Conservation (phyloP, 2,797 vertebrate species). For the Epinephelus coioides region DNA sequence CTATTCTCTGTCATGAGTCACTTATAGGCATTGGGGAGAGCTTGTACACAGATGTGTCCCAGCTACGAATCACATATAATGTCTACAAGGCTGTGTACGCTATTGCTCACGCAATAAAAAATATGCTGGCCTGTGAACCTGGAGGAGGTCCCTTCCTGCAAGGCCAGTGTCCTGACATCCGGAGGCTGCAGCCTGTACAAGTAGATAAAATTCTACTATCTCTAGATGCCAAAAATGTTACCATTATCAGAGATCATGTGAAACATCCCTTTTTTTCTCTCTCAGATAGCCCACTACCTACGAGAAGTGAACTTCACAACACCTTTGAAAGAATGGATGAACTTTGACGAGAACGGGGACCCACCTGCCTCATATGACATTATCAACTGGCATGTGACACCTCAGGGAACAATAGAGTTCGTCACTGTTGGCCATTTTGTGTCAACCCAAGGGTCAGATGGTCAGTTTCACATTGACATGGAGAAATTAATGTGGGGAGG, state of each 20-base stretch:
- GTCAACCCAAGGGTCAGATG: constrained; percentile 47
- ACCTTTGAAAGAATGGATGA: constrained; percentile 67
- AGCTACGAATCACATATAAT: constrained; percentile 71
- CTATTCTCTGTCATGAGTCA: background rate
- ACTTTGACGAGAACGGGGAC: constrained; percentile 69
- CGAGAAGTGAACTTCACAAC: constrained; percentile 70
- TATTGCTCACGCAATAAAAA: constrained; percentile 69
- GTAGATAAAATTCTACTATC: constrained; percentile 36
- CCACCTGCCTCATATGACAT: constrained; percentile 71
- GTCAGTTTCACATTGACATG: constrained; percentile 65
- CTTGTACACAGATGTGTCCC: constrained; percentile 65
- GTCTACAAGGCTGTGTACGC: constrained; percentile 76
- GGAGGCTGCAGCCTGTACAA: constrained; percentile 55
- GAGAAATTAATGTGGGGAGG: constrained; percentile 63
- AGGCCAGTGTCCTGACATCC: constrained; percentile 57
- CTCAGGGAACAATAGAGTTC: constrained; percentile 55
- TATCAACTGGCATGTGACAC: constrained; percentile 72
- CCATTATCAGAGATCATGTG: constrained; percentile 17
- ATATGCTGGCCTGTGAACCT: constrained; percentile 65
- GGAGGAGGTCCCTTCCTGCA: constrained; percentile 56
- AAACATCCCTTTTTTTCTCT: background rate
- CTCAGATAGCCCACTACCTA: constrained; percentile 63
- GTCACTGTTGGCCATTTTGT: constrained; percentile 70
- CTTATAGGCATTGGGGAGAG: constrained; percentile 17
- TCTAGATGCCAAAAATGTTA: constrained; percentile 28